These are phyloP conservation scores for Lagodon rhomboides DNA, from an alignment of 2,797 vertebrate genomes.

Conservation along the genomic window DNA sequence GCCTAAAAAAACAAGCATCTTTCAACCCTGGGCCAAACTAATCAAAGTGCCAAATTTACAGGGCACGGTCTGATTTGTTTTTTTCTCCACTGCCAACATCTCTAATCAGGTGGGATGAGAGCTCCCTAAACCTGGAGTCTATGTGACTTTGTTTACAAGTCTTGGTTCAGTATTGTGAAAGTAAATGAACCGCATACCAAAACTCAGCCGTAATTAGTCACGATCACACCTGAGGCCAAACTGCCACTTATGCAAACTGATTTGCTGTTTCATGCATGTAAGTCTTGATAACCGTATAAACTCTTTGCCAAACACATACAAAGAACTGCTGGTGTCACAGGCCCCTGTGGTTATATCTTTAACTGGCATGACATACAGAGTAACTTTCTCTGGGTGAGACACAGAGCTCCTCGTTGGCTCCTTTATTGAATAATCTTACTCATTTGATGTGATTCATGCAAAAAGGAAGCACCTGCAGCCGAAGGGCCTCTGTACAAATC, in stretches of 20 bases:
- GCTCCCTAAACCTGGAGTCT: not conserved
- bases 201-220: not conserved
- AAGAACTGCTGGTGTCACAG: conserved; percentile 5
- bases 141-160: not conserved
- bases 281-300: conserved; percentile 4
- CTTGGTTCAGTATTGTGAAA: not conserved
- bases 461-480: conserved; percentile 15
- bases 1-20: not conserved
- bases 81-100: not conserved
- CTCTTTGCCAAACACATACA: conserved; percentile 7
- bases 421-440: conserved; percentile 26
- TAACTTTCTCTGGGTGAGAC: conserved; percentile 3
- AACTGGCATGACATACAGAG: conserved; percentile 11
- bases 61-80: not conserved
- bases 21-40: not conserved
- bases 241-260: not conserved
- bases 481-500: conserved; percentile 21
- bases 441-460: conserved; percentile 43
- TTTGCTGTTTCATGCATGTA: not conserved
- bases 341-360: conserved; percentile 18
- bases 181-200: not conserved
- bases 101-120: not conserved
- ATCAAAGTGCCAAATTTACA: not conserved
- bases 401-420: conserved; percentile 17
- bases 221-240: not conserved